phyloP scores from a whole-genome alignment of 2,888 invertebrate species.

The Lymantria dispar region DNA sequence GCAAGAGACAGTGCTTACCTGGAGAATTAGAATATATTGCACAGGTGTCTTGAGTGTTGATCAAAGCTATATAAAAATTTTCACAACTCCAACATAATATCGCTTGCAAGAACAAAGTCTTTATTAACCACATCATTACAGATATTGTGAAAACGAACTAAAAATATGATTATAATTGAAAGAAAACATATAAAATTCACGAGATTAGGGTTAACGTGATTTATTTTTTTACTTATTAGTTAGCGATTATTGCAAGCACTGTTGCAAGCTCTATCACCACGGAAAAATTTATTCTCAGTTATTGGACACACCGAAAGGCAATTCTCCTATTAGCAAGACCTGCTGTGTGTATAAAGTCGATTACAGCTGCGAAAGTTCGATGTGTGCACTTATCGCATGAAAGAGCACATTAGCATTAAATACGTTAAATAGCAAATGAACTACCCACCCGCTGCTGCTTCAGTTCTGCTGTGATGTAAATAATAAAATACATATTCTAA shows the following conservation, averaged over 20 bases:
- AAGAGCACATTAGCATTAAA: too few relatives aligned
- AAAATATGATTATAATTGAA: background rate
- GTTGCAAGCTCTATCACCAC: background rate
- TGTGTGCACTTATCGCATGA: too few relatives aligned
- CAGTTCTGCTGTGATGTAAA: too few relatives aligned
- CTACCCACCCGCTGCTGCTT: too few relatives aligned
- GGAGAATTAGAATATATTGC: background rate
- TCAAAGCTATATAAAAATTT: conserved; percentile 1
- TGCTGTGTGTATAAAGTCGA: too few relatives aligned
- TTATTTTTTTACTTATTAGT: background rate
- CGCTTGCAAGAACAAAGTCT: background rate
- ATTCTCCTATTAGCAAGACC: too few relatives aligned
- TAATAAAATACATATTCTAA: too few relatives aligned
- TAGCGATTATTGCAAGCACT: background rate
- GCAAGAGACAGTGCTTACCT: background rate
- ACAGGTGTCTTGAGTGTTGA: conserved; percentile 1
- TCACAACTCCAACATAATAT: conserved; percentile 1
- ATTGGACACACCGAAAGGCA: too few relatives aligned
- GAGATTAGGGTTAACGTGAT: background rate
- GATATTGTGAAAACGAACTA: background rate
- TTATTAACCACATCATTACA: background rate
- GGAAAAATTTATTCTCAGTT: too few relatives aligned
- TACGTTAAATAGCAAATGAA: too few relatives aligned
- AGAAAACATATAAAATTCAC: background rate
- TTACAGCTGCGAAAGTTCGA: too few relatives aligned